These are phyloP conservation scores for Pantherophis guttatus DNA, from an alignment of 2,113 vertebrate genomes.

Conservation along the genomic window DNA sequence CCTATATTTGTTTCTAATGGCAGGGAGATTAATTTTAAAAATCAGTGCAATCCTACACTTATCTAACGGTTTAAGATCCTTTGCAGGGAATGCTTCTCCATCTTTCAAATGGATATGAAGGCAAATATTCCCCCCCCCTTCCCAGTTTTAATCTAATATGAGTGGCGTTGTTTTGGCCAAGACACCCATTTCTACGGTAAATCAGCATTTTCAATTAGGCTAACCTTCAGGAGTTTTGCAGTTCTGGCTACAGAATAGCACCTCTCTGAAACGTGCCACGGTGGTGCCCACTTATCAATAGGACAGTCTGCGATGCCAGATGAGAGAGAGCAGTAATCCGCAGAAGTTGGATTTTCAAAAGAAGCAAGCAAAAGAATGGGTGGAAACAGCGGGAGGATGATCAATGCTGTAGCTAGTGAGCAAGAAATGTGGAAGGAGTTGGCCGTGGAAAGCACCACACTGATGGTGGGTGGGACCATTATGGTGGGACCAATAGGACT, in stretches of 20 bases:
- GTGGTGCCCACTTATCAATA: too few relatives aligned
- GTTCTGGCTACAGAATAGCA: background rate
- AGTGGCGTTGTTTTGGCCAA: constrained; percentile 36
- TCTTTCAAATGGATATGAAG: constrained; percentile 24
- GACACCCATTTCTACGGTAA: constrained; percentile 35
- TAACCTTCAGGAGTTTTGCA: constrained; percentile 25
- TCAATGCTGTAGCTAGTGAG: background rate
- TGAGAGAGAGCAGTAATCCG: background rate
- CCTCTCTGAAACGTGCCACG: background rate
- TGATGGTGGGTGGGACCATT: background rate
- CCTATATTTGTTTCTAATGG: background rate
- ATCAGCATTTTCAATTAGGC: constrained; percentile 24
- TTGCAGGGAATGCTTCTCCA: constrained; percentile 23
- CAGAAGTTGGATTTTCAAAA: background rate
- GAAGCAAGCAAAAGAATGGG: background rate
- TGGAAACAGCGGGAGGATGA: background rate
- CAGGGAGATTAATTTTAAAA: background rate
- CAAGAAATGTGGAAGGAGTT: background rate
- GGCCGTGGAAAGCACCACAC: background rate
- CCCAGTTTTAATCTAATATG: constrained; percentile 28
- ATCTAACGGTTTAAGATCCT: background rate
- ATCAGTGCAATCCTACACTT: background rate
- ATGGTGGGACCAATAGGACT: background rate
- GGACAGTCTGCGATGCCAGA: background rate
- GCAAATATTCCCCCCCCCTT: too few relatives aligned